These are phyloP conservation scores for Drosophila albomicans DNA, from an alignment of 1,140 invertebrate species.

Conservation along the genomic window DNA sequence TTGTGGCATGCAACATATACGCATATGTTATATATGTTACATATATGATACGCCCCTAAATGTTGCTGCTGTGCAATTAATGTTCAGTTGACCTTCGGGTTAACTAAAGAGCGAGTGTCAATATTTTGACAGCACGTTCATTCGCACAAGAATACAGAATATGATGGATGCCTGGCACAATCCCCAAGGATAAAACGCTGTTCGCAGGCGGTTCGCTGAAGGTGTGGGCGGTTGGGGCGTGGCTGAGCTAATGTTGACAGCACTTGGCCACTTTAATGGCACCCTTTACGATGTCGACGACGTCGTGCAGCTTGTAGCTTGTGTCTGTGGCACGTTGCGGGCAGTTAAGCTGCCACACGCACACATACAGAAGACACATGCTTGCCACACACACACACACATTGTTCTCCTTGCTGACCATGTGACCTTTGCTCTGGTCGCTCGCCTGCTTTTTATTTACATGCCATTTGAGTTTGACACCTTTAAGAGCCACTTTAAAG, in stretches of 20 bases:
- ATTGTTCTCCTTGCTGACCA: background rate
- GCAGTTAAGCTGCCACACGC: conserved; percentile 3
- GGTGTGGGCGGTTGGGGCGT: conserved; percentile 31
- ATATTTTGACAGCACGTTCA: conserved; percentile 73
- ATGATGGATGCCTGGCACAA: conserved; percentile 73
- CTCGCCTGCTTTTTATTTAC: conserved; percentile 18
- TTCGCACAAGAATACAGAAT: background rate
- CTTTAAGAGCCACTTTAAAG: conserved; percentile 41
- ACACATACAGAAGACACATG: background rate
- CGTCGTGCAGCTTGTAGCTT: conserved; percentile 8
- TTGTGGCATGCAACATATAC: too few relatives aligned
- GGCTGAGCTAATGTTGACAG: conserved; percentile 71
- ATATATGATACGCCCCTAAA: conserved; percentile 38
- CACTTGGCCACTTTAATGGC: conserved; percentile 60
- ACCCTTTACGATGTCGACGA: conserved; percentile 39
- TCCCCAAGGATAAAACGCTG: conserved; percentile 65
- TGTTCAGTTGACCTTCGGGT: conserved; percentile 74
- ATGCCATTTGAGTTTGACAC: conserved; percentile 21
- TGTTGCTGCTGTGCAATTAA: conserved; percentile 63
- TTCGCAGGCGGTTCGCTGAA: background rate
- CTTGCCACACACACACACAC: background rate
- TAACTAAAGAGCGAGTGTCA: conserved; percentile 76
- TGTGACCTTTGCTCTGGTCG: conserved; percentile 33
- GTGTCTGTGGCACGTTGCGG: background rate
- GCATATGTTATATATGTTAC: background rate